Evolutionary conservation across 2,888 invertebrate species (phyloP), one percentile per base, ranked within the genome.

Genomic region (Caenorhabditis drosophilae): DNA sequence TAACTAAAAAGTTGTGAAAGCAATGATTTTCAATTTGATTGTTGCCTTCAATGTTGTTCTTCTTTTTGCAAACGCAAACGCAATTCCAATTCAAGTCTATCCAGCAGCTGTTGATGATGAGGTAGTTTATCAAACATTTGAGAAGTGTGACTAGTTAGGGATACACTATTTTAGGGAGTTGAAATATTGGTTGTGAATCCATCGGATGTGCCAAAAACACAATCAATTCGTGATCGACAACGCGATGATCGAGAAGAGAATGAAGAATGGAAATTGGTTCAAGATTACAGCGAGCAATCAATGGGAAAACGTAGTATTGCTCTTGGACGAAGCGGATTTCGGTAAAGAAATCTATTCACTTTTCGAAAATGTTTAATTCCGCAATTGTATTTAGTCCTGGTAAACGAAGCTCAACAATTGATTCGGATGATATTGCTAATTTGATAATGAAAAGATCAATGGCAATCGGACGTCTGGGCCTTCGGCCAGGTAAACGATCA

Each of bases 281-380:
- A 55, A 27, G 54, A 49, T 22, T 60, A 41, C 47, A 50, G 57
- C 18, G 67, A 67, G 23, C 48, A 51, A 4, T 47, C 51, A 26
- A 67, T 67, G 67, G 78, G 71, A 22, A 80, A 80, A 47, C 61
- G 80, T 11, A 71, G 76, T 34, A 72, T 79, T 59, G 78, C 80
- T n/a, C 68, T 80, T 2, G 80, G 79, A 18, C 47, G 80, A 51
- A 62, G 67, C 40, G 76, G 78, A 35, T 79, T 80, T 67, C 67
- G 80, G 23, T 47, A 26, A 27, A 6, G n/a, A n/a, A n/a, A n/a
- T n/a, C n/a, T n/a, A 38, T 11, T 38, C n/a, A 4, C 7, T 16
- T 38, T 38, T 38, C n/a, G 7, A 6, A 6, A n/a, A 38, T n/a
- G 7, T 38, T 6, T 6, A 38, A n/a, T 11, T 38, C 38, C 18